phyloP scores from a whole-genome alignment of 2,797 vertebrate genomes.

The Novumbra hubbsi region DNA sequence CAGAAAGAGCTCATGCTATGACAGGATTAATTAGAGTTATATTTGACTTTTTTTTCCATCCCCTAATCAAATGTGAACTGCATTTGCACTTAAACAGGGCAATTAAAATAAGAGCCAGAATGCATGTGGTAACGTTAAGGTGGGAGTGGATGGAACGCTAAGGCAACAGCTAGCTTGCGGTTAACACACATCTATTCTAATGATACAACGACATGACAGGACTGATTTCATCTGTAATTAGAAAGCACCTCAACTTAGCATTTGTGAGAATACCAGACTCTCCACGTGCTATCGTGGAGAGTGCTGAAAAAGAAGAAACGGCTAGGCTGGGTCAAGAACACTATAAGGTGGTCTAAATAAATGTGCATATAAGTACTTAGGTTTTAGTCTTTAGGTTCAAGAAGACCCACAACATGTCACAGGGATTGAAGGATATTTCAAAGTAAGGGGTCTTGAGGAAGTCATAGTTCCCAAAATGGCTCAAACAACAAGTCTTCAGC shows the following conservation, averaged over 20 bases:
- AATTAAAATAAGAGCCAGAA: slow-evolving; percentile 26
- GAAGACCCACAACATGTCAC: too few relatives aligned
- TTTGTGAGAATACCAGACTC: slow-evolving; percentile 37
- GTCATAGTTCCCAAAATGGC: too few relatives aligned
- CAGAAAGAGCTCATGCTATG: slow-evolving; percentile 33
- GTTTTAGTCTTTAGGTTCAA: too few relatives aligned
- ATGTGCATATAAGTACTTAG: too few relatives aligned
- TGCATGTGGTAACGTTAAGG: slow-evolving; percentile 34
- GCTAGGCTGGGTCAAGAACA: slow-evolving; percentile 2
- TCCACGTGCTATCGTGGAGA: slow-evolving; percentile 13
- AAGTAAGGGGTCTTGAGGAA: too few relatives aligned
- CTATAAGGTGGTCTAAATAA: neutral
- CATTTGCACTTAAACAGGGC: slow-evolving; percentile 39
- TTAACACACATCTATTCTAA: slow-evolving; percentile 42
- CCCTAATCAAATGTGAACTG: slow-evolving; percentile 30
- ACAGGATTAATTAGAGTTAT: slow-evolving; percentile 51
- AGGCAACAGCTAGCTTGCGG: slow-evolving; percentile 41
- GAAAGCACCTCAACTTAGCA: slow-evolving; percentile 31
- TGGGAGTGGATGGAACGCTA: slow-evolving; percentile 13
- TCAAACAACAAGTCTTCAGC: too few relatives aligned
- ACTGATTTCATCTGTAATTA: slow-evolving; percentile 42
- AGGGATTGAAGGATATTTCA: too few relatives aligned
- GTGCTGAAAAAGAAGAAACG: slow-evolving; percentile 39
- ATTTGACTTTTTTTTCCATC: slow-evolving; percentile 46
- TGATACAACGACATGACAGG: slow-evolving; percentile 40